Conservation (phyloP, 2,113 vertebrate species). For the Ageneiosus marmoratus region DNA sequence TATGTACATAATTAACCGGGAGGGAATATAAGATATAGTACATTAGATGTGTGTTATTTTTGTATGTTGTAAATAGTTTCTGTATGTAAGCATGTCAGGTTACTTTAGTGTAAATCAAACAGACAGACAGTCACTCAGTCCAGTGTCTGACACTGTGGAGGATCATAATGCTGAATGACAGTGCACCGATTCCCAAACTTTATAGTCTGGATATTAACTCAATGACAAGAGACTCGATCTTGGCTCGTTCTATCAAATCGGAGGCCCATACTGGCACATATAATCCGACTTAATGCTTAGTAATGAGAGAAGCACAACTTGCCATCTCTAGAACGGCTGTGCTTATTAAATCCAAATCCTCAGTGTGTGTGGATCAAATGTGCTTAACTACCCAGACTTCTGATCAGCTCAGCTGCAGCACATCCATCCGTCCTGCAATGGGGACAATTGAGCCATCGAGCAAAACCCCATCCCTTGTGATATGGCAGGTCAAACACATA, state of each 20-base stretch:
- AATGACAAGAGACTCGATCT: conserved; percentile 11
- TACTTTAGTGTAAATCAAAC: neutral
- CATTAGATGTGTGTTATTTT: neutral
- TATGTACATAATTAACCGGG: too few species aligned
- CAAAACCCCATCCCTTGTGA: neutral
- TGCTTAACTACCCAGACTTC: conserved; percentile 36
- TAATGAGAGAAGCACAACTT: conserved; percentile 40
- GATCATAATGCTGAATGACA: neutral
- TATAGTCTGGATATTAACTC: neutral
- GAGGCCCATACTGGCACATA: neutral
- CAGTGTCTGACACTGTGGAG: neutral
- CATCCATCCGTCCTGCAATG: neutral
- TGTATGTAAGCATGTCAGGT: neutral
- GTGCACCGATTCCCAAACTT: neutral
- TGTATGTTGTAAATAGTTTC: neutral
- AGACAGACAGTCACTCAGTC: too few species aligned
- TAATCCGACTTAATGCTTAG: conserved; percentile 41
- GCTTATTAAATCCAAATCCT: conserved; percentile 47
- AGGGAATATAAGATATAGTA: too few species aligned
- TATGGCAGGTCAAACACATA: conserved; percentile 2
- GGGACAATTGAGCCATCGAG: neutral
- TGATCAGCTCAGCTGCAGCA: neutral
- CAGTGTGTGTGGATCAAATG: conserved; percentile 28
- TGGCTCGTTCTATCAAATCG: neutral
- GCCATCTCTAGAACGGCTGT: conserved; percentile 12